Evolutionary conservation across 1,140 invertebrate species (phyloP).

Genomic region (Drosophila chauvacae): DNA sequence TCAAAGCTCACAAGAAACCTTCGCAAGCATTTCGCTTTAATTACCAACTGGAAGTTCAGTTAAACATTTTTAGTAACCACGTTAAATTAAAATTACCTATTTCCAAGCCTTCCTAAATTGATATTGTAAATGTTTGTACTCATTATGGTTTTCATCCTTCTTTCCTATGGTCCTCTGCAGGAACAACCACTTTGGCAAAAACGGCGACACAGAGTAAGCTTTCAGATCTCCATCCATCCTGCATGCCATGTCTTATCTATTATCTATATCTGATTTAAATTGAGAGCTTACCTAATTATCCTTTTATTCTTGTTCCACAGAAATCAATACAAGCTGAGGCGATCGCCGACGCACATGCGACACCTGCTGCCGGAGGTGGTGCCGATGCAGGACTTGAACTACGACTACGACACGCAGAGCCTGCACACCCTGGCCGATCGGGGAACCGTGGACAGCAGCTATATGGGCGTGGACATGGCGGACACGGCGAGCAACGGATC

Average conservation of each 20-base stretch:
- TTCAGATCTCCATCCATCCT: neutral
- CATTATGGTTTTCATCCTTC: slow-evolving; percentile 14
- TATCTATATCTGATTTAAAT: neutral
- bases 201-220: slow-evolving; percentile 49
- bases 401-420: slow-evolving; percentile 80
- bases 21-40: neutral
- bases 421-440: slow-evolving; percentile 68
- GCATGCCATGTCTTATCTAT: slow-evolving; percentile 1
- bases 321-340: slow-evolving; percentile 88
- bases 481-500: slow-evolving; percentile 58
- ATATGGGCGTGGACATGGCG: slow-evolving; percentile 66
- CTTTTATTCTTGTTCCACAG: slow-evolving; percentile 29
- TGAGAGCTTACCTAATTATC: neutral
- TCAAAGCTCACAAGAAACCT: neutral
- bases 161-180: slow-evolving; percentile 13
- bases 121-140: slow-evolving; percentile 21
- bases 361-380: slow-evolving; percentile 89
- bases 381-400: slow-evolving; percentile 86
- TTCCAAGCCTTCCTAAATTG: neutral
- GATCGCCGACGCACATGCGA: slow-evolving; percentile 90
- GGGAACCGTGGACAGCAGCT: slow-evolving; percentile 67
- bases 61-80: no score
- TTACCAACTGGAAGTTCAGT: neutral
- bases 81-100: neutral
- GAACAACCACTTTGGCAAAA: slow-evolving; percentile 33